A percentile compares a stretch with the other conserved stretches of the same genome.
Evolutionary conservation across 2,113 vertebrate species (phyloP).

Genomic region (Strix aluco): DNA sequence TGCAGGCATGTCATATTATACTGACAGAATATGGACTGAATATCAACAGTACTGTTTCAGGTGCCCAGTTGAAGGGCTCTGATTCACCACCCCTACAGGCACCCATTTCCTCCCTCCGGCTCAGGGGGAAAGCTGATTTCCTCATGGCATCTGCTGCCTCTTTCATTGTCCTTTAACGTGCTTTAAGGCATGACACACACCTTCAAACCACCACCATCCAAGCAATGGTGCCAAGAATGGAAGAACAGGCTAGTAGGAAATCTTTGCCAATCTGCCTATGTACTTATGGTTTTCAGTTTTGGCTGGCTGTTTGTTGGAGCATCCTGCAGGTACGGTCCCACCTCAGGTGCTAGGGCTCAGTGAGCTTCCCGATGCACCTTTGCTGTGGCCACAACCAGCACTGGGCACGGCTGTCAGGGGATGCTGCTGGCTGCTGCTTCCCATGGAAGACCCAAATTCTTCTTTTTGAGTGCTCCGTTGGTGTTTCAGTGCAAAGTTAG

Average conservation of each 20-base stretch:
- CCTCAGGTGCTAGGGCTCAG: background rate
- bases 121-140: background rate
- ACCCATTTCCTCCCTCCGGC: background rate
- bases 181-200: background rate
- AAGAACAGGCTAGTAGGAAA: background rate
- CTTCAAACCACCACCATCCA: background rate
- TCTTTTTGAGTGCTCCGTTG: background rate
- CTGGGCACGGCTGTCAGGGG: background rate
- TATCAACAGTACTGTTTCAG: background rate
- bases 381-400: background rate
- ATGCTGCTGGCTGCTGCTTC: background rate
- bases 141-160: background rate
- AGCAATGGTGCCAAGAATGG: background rate
- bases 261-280: background rate
- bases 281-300: background rate
- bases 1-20: background rate
- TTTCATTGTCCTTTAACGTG: background rate
- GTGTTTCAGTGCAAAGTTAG: background rate
- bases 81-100: background rate
- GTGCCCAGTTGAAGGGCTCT: background rate
- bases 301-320: fast-evolving
- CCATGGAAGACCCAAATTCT: background rate
- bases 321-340: background rate
- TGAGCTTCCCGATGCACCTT: background rate
- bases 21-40: background rate